phyloP scores from a whole-genome alignment of 2,888 invertebrate genomes.

The Tetragnatha montana region DNA sequence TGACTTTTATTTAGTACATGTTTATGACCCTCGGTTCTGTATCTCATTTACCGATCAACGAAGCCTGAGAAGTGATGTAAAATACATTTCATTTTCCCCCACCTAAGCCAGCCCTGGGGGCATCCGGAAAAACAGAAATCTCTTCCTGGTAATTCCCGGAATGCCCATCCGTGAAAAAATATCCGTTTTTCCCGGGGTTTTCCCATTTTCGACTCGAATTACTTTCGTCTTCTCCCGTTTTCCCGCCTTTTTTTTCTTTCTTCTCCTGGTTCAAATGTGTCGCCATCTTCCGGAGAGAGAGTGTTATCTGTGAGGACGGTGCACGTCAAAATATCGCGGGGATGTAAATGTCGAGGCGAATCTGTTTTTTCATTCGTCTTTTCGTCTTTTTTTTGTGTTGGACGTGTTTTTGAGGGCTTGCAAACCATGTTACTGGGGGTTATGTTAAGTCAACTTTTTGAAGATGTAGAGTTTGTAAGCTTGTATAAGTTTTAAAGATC shows the following conservation, averaged over 20 bases:
- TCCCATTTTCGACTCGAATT: conserved; percentile 52
- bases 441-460: too few relatives aligned
- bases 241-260: neutral
- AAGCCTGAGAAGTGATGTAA: conserved; percentile 30
- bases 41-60: neutral
- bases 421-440: too few relatives aligned
- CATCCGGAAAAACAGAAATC: conserved; percentile 8
- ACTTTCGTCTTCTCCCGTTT: conserved; percentile 18
- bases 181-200: conserved; percentile 30
- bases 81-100: conserved; percentile 43
- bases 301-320: neutral
- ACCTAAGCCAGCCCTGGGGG: neutral
- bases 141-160: conserved; percentile 20
- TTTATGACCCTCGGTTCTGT: neutral
- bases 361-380: neutral
- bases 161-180: conserved; percentile 15
- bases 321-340: neutral
- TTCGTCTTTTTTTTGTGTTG: neutral
- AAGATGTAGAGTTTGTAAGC: too few relatives aligned
- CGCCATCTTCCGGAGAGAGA: conserved; percentile 17
- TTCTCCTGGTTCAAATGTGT: neutral
- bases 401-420: neutral
- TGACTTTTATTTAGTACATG: neutral
- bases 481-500: too few relatives aligned
- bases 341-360: neutral